A percentile compares a stretch with the other conserved stretches of the same genome.
Conservation (phyloP, 2,113 vertebrate genomes). For the Cephalopholis sonnerati region DNA sequence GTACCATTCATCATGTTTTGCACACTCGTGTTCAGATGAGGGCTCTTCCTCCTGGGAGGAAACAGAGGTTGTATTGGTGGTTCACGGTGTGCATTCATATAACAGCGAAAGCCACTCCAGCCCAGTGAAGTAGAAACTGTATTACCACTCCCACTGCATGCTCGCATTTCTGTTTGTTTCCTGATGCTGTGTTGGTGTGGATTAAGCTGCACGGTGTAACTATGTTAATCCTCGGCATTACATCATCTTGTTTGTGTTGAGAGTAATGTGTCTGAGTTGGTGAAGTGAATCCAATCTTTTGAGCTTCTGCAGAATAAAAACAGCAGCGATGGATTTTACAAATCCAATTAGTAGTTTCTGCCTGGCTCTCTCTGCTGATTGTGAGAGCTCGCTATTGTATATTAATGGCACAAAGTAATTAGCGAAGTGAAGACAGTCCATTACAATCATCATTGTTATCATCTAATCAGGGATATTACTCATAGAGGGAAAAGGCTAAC, state of each 20-base stretch:
- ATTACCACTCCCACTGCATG: constrained; percentile 48
- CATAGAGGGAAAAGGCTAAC: constrained; percentile 39
- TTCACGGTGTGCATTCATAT: constrained; percentile 49
- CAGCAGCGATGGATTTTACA: constrained; percentile 65
- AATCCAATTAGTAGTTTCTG: constrained; percentile 75
- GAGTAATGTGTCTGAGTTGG: constrained; percentile 57
- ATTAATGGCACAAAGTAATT: constrained; percentile 75
- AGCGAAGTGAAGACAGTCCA: constrained; percentile 70
- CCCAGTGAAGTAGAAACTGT: constrained; percentile 62
- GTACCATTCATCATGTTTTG: constrained; percentile 69
- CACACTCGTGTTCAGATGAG: constrained; percentile 32
- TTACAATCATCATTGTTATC: constrained; percentile 66
- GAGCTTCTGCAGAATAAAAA: constrained; percentile 61
- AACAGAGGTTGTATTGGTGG: constrained; percentile 46
- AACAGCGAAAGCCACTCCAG: constrained; percentile 49
- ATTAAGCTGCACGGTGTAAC: constrained; percentile 49
- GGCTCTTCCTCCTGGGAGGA: constrained; percentile 25
- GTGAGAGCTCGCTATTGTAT: constrained; percentile 50
- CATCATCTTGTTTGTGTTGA: constrained; percentile 70
- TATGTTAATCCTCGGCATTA: constrained; percentile 64
- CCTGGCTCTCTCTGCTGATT: constrained; percentile 59
- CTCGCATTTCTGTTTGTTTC: constrained; percentile 55
- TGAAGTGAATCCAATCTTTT: constrained; percentile 71
- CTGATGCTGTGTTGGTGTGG: constrained; percentile 33
- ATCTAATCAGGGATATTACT: constrained; percentile 66